phyloP scores from a whole-genome alignment of 2,888 invertebrate species.

The Melinaea menophilus region DNA sequence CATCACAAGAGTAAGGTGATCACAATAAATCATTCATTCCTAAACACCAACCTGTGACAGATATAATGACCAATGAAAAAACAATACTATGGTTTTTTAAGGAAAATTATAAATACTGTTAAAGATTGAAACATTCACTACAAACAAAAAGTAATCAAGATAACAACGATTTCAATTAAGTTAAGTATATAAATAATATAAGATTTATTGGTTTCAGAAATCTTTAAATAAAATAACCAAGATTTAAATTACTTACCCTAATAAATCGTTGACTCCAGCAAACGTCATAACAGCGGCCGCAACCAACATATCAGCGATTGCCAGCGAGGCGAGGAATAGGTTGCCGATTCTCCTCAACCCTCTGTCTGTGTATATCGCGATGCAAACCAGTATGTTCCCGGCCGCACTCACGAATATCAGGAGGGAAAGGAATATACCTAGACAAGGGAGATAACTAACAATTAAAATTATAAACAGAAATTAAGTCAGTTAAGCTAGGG shows the following conservation, averaged over 20 bases:
- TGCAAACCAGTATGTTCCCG: slow-evolving; percentile 97
- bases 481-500: background rate
- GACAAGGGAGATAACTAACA: slow-evolving; percentile 32
- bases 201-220: no score
- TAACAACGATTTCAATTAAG: no score
- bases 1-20: no score
- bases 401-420: slow-evolving; percentile 96
- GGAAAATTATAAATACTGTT: no score
- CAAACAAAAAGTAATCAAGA: no score
- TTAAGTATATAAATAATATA: no score
- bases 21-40: no score
- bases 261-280: slow-evolving; percentile 97
- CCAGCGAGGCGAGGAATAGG: slow-evolving; percentile 95
- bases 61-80: no score
- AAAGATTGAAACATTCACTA: no score
- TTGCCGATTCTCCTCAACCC: slow-evolving; percentile 93
- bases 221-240: no score
- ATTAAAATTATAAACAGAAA: background rate
- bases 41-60: no score
- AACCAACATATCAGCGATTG: slow-evolving; percentile 98
- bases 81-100: no score
- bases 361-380: slow-evolving; percentile 97
- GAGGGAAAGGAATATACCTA: slow-evolving; percentile 91
- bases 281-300: slow-evolving; percentile 99
- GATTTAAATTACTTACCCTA: slow-evolving; percentile 76